Percentiles rank a stretch among this genome's conserved stretches.
Conservation (phyloP, 1,140 invertebrate species). For the Oncopeltus fasciatus region DNA sequence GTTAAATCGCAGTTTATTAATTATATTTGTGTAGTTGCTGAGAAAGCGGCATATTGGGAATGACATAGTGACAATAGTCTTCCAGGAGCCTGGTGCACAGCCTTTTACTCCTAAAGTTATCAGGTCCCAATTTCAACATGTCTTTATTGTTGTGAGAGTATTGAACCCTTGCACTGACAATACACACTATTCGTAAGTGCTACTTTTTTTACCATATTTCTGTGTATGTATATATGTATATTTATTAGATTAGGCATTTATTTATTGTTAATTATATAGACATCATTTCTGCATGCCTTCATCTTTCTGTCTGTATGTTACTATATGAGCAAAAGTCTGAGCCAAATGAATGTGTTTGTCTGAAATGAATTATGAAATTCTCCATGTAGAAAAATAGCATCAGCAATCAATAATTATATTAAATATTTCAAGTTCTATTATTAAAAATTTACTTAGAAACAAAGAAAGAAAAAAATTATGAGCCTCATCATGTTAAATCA, state of each 20-base stretch:
- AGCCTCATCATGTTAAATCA: too few relatives aligned
- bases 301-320: background rate
- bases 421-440: too few relatives aligned
- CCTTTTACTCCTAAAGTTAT: conserved; percentile 88
- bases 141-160: conserved; percentile 86
- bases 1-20: background rate
- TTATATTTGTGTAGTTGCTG: conserved; percentile 43
- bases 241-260: background rate
- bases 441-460: too few relatives aligned
- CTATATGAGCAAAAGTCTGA: too few relatives aligned
- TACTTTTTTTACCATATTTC: conserved; percentile 9
- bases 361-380: too few relatives aligned
- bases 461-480: too few relatives aligned
- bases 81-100: conserved; percentile 87
- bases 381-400: too few relatives aligned
- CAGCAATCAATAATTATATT: too few relatives aligned
- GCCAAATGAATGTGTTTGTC: too few relatives aligned
- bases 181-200: conserved; percentile 56
- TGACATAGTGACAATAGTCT: conserved; percentile 91
- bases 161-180: conserved; percentile 83
- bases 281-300: background rate
- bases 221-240: background rate
- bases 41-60: conserved; percentile 87
- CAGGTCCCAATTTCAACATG: conserved; percentile 91
- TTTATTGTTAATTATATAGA: background rate